Conservation (phyloP, 2,888 invertebrate genomes). For the Tenthredo amoena region DNA sequence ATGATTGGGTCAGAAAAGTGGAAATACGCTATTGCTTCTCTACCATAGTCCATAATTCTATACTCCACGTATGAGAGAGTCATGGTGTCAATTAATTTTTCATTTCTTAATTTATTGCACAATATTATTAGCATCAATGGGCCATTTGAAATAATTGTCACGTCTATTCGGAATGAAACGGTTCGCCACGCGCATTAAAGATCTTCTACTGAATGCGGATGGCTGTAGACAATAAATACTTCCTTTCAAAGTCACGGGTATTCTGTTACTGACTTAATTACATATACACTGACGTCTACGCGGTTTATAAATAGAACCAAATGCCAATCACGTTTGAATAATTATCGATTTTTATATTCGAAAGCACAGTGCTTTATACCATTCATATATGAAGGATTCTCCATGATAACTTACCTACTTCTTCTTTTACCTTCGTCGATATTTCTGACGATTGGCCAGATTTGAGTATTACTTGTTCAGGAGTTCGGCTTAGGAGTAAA, state of each 20-base stretch:
- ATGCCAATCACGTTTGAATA: slow-evolving; percentile 20
- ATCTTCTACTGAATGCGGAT: slow-evolving; percentile 56
- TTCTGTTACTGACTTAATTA: slow-evolving; percentile 12
- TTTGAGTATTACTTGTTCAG: too few relatives aligned
- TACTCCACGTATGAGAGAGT: not conserved
- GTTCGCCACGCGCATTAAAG: slow-evolving; percentile 12
- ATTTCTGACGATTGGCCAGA: too few relatives aligned
- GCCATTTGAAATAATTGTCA: slow-evolving; percentile 31
- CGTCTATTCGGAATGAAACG: slow-evolving; percentile 13
- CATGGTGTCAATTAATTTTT: slow-evolving; percentile 7
- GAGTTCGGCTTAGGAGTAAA: too few relatives aligned
- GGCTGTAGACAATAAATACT: slow-evolving; percentile 58
- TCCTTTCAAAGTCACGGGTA: slow-evolving; percentile 60
- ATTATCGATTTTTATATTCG: slow-evolving; percentile 41
- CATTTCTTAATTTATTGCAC: slow-evolving; percentile 9
- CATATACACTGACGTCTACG: slow-evolving; percentile 39
- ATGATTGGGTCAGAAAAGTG: not conserved
- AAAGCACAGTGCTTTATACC: not conserved
- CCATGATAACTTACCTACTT: too few relatives aligned
- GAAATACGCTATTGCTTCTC: not conserved
- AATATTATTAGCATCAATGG: not conserved
- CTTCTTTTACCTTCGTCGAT: too few relatives aligned
- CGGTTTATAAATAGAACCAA: slow-evolving; percentile 45
- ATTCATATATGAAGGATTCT: not conserved
- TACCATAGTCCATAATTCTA: not conserved